Evolutionary conservation across 2,888 invertebrate species (phyloP), one percentile per base, ranked within the genome.

Genomic region (Syrista parreyssii): DNA sequence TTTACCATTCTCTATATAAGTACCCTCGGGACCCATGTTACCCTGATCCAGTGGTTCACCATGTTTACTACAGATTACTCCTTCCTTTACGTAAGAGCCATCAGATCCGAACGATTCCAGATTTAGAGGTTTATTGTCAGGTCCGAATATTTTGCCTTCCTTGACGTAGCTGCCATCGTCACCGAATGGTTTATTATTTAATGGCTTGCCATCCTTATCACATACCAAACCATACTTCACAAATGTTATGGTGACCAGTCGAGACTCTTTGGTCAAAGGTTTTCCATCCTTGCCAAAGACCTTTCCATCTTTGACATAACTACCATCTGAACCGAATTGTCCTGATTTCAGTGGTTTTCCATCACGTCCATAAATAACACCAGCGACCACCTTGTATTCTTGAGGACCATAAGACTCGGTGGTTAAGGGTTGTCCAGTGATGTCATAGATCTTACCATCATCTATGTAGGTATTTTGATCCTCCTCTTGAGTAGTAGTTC

Each of bases 181-280:
- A 31, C 75, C 75, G 68, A 78, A 78, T 12, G 75, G 31, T 32
- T 75, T 68, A 11, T 78, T 75, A 12, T 73, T 78, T 72, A 78
- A 73, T 11, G 40, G 33, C 15, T 78, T 78, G 9, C 78, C 78
- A 35, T 75, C 55, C n/a, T 75, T 72, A 68, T 78, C 75, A 31
- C 71, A 71, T 32, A 78, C 73, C 12, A 78, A 68, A 34, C 78
- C 78, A 2, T 75, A 75, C 6, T 75, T 75, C 11, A 78, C 78
- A 36, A 78, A 78, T 15, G 75, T 78, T 75, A 89, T 91, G 77
- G 90, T 90, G 1, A 89, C 87, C 1, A 91, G 91, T 30, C 78
- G 75, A 4, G 78, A 72, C 68, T 78, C 69, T 72, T 75, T 78
- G 34, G 72, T 78, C 31, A 78, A 75, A 15, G 78, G 78, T 73